Evolutionary conservation across 2,113 vertebrate genomes (phyloP).

Genomic region (Gambusia holbrooki): DNA sequence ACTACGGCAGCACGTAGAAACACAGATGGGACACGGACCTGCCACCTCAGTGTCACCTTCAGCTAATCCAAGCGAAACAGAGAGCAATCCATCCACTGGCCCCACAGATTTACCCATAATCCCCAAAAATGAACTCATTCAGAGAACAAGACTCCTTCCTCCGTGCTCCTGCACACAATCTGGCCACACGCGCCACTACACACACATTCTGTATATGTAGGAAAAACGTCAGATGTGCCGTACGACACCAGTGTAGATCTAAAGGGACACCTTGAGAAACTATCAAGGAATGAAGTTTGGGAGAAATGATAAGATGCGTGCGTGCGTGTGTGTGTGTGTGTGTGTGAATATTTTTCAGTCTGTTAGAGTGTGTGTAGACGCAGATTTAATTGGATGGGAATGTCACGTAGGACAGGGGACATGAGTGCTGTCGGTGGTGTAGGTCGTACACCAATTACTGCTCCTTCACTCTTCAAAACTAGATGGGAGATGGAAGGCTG

Average conservation of each 20-base stretch:
- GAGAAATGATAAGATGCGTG: constrained; percentile 34
- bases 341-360: neutral
- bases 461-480: constrained; percentile 55
- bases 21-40: constrained; percentile 57
- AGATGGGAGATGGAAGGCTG: constrained; percentile 60
- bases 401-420: constrained; percentile 71
- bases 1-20: constrained; percentile 26
- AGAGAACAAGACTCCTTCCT: constrained; percentile 26
- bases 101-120: constrained; percentile 73
- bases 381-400: constrained; percentile 74
- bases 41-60: constrained; percentile 70
- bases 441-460: constrained; percentile 76
- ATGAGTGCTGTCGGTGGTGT: constrained; percentile 62
- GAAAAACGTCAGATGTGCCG: constrained; percentile 19
- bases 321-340: constrained; percentile 28
- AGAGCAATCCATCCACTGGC: constrained; percentile 57
- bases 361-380: constrained; percentile 22
- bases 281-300: constrained; percentile 29
- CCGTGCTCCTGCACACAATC: constrained; percentile 17
- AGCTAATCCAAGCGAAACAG: constrained; percentile 66
- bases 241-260: constrained; percentile 13
- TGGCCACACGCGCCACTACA: constrained; percentile 4
- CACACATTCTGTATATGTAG: neutral
- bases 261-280: constrained; percentile 65
- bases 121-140: constrained; percentile 73